A percentile compares a stretch with the other conserved stretches of the same genome.
Conservation (phyloP, 2,888 invertebrate genomes). For the Tigriopus californicus region DNA sequence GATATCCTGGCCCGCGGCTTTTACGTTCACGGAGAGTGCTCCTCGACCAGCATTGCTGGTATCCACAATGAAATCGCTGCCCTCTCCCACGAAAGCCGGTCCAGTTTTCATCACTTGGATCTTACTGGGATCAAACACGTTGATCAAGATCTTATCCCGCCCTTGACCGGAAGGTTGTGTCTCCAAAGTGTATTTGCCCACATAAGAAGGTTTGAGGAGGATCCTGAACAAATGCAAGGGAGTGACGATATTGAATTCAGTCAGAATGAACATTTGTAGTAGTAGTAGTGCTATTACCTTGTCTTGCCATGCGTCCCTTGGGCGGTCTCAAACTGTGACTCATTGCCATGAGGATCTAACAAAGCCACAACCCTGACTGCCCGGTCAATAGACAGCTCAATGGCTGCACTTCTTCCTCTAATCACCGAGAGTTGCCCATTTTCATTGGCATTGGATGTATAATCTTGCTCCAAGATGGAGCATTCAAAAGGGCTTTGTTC, state of each 20-base stretch:
- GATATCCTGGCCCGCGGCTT: slow-evolving; percentile 59
- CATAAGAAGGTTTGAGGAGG: too few relatives aligned
- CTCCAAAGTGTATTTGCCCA: too few relatives aligned
- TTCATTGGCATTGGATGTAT: not conserved
- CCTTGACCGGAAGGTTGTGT: too few relatives aligned
- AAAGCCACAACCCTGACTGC: too few relatives aligned
- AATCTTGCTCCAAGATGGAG: slow-evolving; percentile 23
- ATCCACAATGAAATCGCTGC: slow-evolving; percentile 38
- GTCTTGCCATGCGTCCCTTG: too few relatives aligned
- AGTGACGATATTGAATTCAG: too few relatives aligned
- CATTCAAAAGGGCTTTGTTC: slow-evolving; percentile 69
- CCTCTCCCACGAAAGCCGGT: slow-evolving; percentile 30
- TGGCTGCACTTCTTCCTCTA: too few relatives aligned
- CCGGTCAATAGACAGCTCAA: too few relatives aligned
- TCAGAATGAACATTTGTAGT: too few relatives aligned
- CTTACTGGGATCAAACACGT: slow-evolving; percentile 38
- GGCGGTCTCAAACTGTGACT: slow-evolving; percentile 22
- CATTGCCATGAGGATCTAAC: slow-evolving; percentile 21
- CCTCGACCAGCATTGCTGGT: slow-evolving; percentile 65
- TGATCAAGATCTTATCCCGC: slow-evolving; percentile 41
- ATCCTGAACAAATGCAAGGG: too few relatives aligned
- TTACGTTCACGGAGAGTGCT: slow-evolving; percentile 53
- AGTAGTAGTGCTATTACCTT: too few relatives aligned
- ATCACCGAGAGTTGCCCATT: slow-evolving; percentile 18
- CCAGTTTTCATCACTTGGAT: slow-evolving; percentile 30